Base-by-base conservation (phyloP, 1,140 invertebrate genomes). In the Cyclina sinensis region DNA sequence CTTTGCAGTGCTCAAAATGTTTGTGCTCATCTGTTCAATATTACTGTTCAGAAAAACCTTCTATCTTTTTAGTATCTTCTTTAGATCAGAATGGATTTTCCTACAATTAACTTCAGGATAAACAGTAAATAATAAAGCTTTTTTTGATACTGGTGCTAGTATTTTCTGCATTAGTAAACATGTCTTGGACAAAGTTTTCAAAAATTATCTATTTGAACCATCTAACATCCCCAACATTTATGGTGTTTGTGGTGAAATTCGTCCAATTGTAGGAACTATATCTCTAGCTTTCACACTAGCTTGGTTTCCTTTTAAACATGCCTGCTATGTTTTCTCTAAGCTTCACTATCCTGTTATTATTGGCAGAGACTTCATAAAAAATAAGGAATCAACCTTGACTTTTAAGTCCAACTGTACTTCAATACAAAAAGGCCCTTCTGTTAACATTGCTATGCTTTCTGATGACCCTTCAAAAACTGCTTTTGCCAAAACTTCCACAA, bases 121-220 rank as follows among this genome's bases (percentile, higher is more conserved):
- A 43, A 43, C 43, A 43, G 43, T 43, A 43, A n/a, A n/a, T n/a
- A n/a, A n/a, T 14, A 4, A 43, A 43, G 43, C 43, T 43, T 14
- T 43, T 14, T 43, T 43, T 43, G 78, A 80, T 57, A 14, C 35
- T 57, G 78, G 78, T 18, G 78, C 78, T 46, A 9, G 18, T 24
- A 54, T 80, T 54, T 80, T 48, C 12, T 80, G 78, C 27, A 57
- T 80, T 21, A 80, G 37, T 80, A 16, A 30, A 46, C 21, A 54
- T 27, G 32, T 57, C 5, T 57, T 46, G 2, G 57, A 57, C 9
- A 57, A 27, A 57, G 4, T 21, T 54, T 37, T 5, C 7, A 12
- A 48, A 30, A 4, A 32, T 14, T 9, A 9, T 24, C 37, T 57
- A 80, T 57, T 16, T 57, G 46, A 30, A 1, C 21, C 9, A 48